phyloP scores from a whole-genome alignment of 2,888 invertebrate species.

The Meghimatium bilineatum region DNA sequence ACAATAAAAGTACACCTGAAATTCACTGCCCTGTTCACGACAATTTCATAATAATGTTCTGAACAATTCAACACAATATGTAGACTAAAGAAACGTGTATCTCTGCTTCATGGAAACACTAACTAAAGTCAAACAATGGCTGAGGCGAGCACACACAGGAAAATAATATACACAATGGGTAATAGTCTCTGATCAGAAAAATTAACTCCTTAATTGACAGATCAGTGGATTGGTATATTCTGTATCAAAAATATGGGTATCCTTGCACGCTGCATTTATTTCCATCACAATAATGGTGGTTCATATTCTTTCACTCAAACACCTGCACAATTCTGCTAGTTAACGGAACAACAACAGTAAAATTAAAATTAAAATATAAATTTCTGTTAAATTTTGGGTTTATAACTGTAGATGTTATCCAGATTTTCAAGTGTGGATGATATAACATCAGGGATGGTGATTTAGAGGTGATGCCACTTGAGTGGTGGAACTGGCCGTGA shows the following conservation, averaged over 20 bases:
- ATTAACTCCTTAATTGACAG: conserved; percentile 17
- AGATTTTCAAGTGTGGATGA: neutral
- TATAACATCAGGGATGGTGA: neutral
- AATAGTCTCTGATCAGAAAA: conserved; percentile 8
- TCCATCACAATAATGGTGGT: neutral
- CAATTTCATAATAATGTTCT: no score
- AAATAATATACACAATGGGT: conserved; percentile 21
- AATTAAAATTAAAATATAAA: neutral
- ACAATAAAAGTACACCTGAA: no score
- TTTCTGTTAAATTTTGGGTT: neutral
- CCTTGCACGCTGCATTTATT: conserved; percentile 14
- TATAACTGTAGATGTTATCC: neutral
- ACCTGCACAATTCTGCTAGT: neutral
- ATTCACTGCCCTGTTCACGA: no score
- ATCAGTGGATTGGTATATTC: conserved; percentile 10
- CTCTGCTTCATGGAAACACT: conserved; percentile 3
- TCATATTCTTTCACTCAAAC: neutral
- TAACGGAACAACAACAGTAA: neutral
- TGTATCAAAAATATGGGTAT: neutral
- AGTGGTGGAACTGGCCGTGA: conserved; percentile 26
- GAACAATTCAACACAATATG: no score
- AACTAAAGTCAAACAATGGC: neutral
- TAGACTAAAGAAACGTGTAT: neutral
- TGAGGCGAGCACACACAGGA: conserved; percentile 16
- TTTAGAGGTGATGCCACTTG: neutral